Evolutionary conservation across 2,797 vertebrate species (phyloP).

Genomic region (Hafferia zeledoni): DNA sequence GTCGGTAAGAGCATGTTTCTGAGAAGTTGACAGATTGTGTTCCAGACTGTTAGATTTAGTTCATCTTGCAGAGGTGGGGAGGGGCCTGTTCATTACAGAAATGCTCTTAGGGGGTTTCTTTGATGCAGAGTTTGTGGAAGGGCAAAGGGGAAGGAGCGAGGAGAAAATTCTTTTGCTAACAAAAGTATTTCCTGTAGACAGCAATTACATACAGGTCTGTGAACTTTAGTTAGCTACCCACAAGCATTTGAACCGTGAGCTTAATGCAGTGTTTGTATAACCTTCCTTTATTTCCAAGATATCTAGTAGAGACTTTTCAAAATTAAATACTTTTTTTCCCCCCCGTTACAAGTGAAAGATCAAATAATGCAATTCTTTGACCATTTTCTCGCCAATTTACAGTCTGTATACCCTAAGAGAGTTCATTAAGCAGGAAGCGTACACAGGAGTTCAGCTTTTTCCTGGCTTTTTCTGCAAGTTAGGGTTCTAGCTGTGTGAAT

Average conservation of each 20-base stretch:
- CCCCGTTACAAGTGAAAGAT: background rate
- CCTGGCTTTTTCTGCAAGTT: background rate
- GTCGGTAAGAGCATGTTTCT: background rate
- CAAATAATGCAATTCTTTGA: conserved; percentile 16
- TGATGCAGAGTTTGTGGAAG: background rate
- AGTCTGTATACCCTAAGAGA: background rate
- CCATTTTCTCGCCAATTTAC: conserved; percentile 7
- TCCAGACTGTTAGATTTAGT: background rate
- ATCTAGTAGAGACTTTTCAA: conserved; percentile 15
- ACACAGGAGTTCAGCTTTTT: background rate
- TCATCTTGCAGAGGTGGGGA: background rate
- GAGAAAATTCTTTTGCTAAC: conserved; percentile 27
- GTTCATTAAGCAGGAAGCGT: background rate
- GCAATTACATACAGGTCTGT: conserved; percentile 61
- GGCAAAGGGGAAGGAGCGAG: background rate
- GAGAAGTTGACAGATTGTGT: background rate
- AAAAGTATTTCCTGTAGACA: conserved; percentile 67
- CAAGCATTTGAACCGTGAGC: conserved; percentile 42
- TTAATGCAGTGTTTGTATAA: conserved; percentile 38
- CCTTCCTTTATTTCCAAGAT: conserved; percentile 26
- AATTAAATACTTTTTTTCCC: background rate
- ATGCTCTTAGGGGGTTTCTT: background rate
- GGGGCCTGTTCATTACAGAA: background rate
- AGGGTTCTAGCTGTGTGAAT: background rate
- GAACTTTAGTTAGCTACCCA: conserved; percentile 54